Base-by-base conservation (phyloP, 1,140 invertebrate species). In the Saxidomus purpurata region DNA sequence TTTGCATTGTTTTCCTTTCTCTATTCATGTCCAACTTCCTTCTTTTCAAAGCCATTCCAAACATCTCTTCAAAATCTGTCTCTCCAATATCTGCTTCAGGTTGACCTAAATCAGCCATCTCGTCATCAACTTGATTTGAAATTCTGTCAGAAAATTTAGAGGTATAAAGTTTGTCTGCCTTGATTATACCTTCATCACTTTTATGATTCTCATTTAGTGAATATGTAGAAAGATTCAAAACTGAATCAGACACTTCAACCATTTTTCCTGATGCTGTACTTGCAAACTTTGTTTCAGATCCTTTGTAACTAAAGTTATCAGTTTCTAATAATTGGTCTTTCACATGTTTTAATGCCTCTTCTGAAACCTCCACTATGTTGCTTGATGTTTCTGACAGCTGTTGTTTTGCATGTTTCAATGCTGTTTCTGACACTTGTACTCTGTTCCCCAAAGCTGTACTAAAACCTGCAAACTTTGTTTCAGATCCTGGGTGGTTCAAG, bases 241-340 rank as follows among this genome's bases (percentile, higher is more conserved):
- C 71, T 40, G 81, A 85, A 69, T 92, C 89, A 34, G 83, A 89
- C 28, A 93, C 36, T 22, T 22, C 38, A 9, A 91, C 76, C 31
- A 52, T 87, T 55, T 88, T 89, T 8, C 90, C 90, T 49, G 82
- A 89, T 15, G 91, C 90, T 86, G 76, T 90, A 22, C 38, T 38
- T 43, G 28, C 13, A 34, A 34, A 43, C 31, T 71, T 38, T 74
- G 83, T n/a, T 22, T 1, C 43, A 49, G 0, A 34, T 17, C 11
- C n/a, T 38, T 76, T 55, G 28, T 76, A n/a, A 34, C 6, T 71
- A 17, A 19, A 22, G 0, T 79, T 43, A 52, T 25, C 40, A 49
- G 49, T 36, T 55, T 61, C 79, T 61, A 9, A 2, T 8, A 82
- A 34, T n/a, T 43, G 2, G 11, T 22, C 59, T 82, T 19, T 82